Conservation (phyloP, 2,113 vertebrate species). For the Plectropomus leopardus region DNA sequence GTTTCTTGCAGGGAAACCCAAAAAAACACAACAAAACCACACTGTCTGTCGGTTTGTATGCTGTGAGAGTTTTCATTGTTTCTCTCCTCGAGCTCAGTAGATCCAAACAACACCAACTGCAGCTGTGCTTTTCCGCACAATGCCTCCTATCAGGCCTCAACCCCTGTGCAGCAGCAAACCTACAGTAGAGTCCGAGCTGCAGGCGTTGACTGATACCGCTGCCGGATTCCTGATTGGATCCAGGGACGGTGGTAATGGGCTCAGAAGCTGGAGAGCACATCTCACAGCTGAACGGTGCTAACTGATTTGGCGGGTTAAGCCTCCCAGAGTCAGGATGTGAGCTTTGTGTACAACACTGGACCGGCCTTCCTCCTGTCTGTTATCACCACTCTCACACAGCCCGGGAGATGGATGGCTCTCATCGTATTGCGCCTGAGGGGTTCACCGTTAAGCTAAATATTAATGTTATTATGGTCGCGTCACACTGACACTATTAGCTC, state of each 20-base stretch:
- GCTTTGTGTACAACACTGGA: conserved; percentile 52
- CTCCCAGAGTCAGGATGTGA: conserved; percentile 62
- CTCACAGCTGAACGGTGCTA: conserved; percentile 60
- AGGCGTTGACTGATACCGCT: conserved; percentile 78
- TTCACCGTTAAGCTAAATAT: conserved; percentile 62
- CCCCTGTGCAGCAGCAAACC: conserved; percentile 35
- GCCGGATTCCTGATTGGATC: conserved; percentile 80
- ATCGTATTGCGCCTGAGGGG: conserved; percentile 58
- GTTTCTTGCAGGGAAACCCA: not conserved
- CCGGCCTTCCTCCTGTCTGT: conserved; percentile 52
- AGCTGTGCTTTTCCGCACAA: conserved; percentile 41
- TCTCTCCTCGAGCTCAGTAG: conserved; percentile 16
- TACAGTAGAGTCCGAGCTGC: conserved; percentile 58
- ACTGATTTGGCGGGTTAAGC: conserved; percentile 73
- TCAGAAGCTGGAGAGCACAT: conserved; percentile 71
- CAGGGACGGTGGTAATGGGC: conserved; percentile 70
- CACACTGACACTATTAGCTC: conserved; percentile 54
- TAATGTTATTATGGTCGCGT: conserved; percentile 65
- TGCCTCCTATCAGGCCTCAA: conserved; percentile 47
- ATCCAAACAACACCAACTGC: conserved; percentile 31
- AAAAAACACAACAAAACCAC: conserved; percentile 9
- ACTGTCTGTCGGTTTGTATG: not conserved
- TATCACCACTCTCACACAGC: conserved; percentile 71
- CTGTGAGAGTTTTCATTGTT: conserved; percentile 30
- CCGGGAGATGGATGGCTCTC: conserved; percentile 71